Evolutionary conservation across 2,888 invertebrate genomes (phyloP), one percentile per base, ranked within the genome.

Genomic region (Lathronympha strigana): DNA sequence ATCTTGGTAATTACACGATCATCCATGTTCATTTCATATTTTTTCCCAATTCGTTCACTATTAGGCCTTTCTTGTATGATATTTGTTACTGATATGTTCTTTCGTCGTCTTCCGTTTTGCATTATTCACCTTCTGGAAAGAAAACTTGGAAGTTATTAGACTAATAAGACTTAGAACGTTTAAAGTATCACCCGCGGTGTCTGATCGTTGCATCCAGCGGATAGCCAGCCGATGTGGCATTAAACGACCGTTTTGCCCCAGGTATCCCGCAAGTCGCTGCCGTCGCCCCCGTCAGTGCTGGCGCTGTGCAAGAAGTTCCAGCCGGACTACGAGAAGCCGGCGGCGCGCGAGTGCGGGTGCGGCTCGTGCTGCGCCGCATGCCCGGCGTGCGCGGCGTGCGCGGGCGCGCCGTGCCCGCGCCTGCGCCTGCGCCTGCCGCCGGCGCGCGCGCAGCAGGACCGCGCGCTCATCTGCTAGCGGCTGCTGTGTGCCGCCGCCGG

Each of bases 241-340:
- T n/a, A n/a, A n/a, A n/a, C n/a, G n/a, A n/a, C n/a, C n/a, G 19
- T 4, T 53, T n/a, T 1, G 8, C 3, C 68, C 6, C 84, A 91
- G 91, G 91, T 92, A 69, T 93, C 93, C 68, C 93, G 94, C 78
- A 94, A 94, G 76, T 93, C 93, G 36, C 93, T 92, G 71, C 87
- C 90, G 69, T 93, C 93, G 78, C 91, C 93, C 76, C 90, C 94
- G 11, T 92, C 92, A 2, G 92, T 92, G 75, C 84, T 91, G 58
- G 91, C 90, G 76, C 86, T 92, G 57, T 92, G 92, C 86, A 92
- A 92, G 85, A 91, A 92, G 83, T 92, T 92, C 86, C 92, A 92
- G 82, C 87, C 90, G 61, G 91, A 90, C 83, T 87, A 91, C 84
- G 88, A 89, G 86, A 87, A 90, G 85, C 90, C 90, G 33, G 89